Percentiles rank a stretch among this genome's conserved stretches.
Evolutionary conservation across 2,888 invertebrate genomes (phyloP).

Genomic region (Phengaris arion): DNA sequence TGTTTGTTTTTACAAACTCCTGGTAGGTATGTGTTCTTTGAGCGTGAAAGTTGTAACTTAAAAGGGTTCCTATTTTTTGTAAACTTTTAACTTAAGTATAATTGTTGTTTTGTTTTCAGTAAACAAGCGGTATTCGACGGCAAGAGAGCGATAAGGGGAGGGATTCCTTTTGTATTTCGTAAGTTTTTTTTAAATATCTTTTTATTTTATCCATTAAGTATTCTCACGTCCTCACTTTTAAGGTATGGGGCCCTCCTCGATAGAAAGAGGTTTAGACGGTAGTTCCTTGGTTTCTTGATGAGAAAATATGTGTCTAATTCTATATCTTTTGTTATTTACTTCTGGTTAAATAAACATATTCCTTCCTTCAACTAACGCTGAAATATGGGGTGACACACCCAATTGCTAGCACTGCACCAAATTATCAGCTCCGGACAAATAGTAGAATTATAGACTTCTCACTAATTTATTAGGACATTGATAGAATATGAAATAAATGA

Average conservation of each 20-base stretch:
- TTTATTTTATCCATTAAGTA: no score
- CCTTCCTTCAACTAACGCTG: no score
- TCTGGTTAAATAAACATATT: neutral
- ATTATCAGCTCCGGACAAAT: no score
- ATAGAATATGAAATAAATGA: no score
- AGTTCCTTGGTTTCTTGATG: no score
- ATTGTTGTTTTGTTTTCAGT: constrained; percentile 71
- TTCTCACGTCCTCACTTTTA: no score
- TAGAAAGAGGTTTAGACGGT: no score
- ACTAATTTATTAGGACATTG: no score
- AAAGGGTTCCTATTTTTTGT: neutral
- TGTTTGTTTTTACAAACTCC: neutral
- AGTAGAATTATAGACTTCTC: no score
- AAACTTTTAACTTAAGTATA: neutral
- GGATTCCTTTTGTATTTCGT: constrained; percentile 98
- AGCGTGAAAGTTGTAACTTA: neutral
- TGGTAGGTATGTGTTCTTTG: neutral
- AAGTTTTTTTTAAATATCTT: constrained; percentile 74
- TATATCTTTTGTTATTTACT: neutral
- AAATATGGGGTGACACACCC: no score
- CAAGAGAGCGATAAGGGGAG: constrained; percentile 96
- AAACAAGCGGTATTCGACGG: constrained; percentile 98
- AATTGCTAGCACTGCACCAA: no score
- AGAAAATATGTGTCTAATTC: neutral
- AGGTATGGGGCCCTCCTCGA: no score